Evolutionary conservation across 2,113 vertebrate genomes (phyloP).

Genomic region (Ictalurus punctatus): DNA sequence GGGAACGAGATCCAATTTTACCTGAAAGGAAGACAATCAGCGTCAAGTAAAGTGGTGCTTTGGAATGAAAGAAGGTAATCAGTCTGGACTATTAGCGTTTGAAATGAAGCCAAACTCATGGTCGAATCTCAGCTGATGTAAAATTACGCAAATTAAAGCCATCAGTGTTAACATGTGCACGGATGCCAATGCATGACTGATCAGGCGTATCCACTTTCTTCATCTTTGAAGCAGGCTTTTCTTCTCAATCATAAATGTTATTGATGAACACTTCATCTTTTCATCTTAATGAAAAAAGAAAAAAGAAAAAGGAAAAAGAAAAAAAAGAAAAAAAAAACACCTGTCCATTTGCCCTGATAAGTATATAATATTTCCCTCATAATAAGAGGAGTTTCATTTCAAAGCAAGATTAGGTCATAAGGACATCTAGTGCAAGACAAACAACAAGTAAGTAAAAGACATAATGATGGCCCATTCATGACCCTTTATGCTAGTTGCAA

Average conservation of each 20-base stretch:
- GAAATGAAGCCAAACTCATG: constrained; percentile 51
- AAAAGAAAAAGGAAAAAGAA: too few species aligned
- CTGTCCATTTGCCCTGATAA: constrained; percentile 24
- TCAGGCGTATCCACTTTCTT: constrained; percentile 45
- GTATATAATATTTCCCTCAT: constrained; percentile 21
- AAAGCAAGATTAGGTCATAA: constrained; percentile 47
- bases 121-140: constrained; percentile 44
- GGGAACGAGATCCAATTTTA: constrained; percentile 44
- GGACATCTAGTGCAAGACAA: constrained; percentile 35
- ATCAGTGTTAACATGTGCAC: constrained; percentile 41
- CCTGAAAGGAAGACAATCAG: constrained; percentile 58
- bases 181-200: constrained; percentile 50
- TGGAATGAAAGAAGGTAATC: constrained; percentile 58
- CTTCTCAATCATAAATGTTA: constrained; percentile 35
- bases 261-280: constrained; percentile 16
- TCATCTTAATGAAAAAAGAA: constrained; percentile 38
- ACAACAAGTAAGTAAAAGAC: constrained; percentile 15
- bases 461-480: constrained; percentile 2
- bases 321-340: neutral
- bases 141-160: constrained; percentile 51
- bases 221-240: constrained; percentile 32
- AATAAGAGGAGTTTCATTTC: constrained; percentile 50
- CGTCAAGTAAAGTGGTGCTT: constrained; percentile 55
- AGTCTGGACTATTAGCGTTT: constrained; percentile 49
- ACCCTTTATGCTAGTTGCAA: constrained; percentile 29